Conservation (phyloP, 2,113 vertebrate genomes). For the Athene noctua region DNA sequence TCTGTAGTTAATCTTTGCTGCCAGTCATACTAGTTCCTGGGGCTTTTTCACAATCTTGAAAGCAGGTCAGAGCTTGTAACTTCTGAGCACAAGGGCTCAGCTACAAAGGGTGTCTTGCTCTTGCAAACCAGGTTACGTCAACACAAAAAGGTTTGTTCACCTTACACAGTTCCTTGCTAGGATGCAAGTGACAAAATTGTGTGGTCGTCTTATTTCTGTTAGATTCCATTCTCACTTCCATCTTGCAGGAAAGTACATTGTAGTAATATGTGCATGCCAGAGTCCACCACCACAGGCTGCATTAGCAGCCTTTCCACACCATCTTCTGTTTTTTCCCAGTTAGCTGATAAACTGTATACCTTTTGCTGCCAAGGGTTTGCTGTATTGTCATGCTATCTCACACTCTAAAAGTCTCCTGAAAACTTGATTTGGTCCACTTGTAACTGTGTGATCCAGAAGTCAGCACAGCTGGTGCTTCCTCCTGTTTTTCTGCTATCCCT, state of each 20-base stretch:
- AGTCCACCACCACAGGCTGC: neutral
- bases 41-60: neutral
- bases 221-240: accelerated
- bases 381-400: neutral
- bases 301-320: neutral
- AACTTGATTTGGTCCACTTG: neutral
- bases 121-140: neutral
- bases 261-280: neutral
- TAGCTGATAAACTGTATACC: neutral
- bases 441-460: neutral
- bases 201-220: neutral
- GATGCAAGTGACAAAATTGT: neutral
- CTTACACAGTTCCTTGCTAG: neutral
- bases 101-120: neutral
- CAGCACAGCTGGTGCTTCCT: neutral
- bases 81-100: neutral
- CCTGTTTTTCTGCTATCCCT: neutral
- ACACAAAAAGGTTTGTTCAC: neutral
- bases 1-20: neutral
- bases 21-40: neutral
- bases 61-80: neutral
- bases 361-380: neutral
- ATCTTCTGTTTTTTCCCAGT: neutral
- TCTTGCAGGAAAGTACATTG: neutral
- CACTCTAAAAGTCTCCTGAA: neutral